Evolutionary conservation across 2,888 invertebrate genomes (phyloP), one percentile per base, ranked within the genome.

Genomic region (Drosophila atripex): DNA sequence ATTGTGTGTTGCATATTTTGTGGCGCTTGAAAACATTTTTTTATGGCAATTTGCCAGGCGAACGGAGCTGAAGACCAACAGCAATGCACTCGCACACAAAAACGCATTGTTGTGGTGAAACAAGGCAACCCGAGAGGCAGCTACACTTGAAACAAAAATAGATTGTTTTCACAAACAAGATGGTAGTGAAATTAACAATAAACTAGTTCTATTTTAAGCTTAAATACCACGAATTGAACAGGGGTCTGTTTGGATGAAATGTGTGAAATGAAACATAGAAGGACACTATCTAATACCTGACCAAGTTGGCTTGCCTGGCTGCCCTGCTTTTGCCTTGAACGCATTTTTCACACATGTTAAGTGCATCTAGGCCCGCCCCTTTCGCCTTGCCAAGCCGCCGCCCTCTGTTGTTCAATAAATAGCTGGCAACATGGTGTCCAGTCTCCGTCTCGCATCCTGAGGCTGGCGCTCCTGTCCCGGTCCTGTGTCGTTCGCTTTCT

Each of bases 21-120:
- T 75, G 88, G 83, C 71, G 78, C 74, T 82, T 87, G 83, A 83
- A 85, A 83, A 71, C 61, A 58, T 71, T 64, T 70, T 71, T 80
- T 82, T 83, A 86, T 84, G 88, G 86, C 88, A 87, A 84, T 86
- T 85, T 86, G 86, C 86, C 79, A 85, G 66, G 66, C 82, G 75
- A 85, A 59, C 71, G 69, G 71, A 38, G 75, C 61, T 57, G 63
- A 63, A 75, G 70, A 70, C 52, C 46, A 21, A 38, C 41, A 21
- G 43, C 41, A 49, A 61, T 54, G 53, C 65, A 35, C 14, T 12
- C 9, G 35, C 49, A 56, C 43, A 53, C 53, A 47, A 32, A 25
- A 50, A 71, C 43, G 49, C 43, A 50, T 65, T 53, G 64, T 53
- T 46, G 64, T 47, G 60, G 60, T 60, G 46, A 46, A 65, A 53